These are phyloP conservation scores for Raja brachyura DNA, from an alignment of 2,113 vertebrate species.

Conservation along the genomic window DNA sequence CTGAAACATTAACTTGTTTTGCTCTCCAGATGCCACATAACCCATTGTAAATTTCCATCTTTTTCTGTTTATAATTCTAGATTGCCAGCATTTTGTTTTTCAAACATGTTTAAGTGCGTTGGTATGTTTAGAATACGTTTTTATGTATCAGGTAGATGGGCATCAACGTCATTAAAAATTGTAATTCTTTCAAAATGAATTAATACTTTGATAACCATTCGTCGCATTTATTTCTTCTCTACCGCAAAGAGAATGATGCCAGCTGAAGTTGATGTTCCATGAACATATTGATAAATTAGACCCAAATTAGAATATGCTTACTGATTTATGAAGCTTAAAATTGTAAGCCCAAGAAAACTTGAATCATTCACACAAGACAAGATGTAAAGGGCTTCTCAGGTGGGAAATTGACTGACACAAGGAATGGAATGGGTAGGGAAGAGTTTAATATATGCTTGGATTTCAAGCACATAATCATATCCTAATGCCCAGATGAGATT, in stretches of 20 bases:
- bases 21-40: too few species aligned
- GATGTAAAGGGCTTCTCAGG: not conserved
- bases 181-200: not conserved
- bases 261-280: not conserved
- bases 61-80: too few species aligned
- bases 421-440: not conserved
- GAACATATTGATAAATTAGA: too few species aligned
- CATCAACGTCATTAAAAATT: not conserved
- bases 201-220: not conserved
- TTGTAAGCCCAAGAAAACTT: not conserved
- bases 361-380: not conserved
- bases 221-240: not conserved
- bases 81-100: too few species aligned
- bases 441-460: not conserved
- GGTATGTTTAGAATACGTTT: not conserved
- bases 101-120: not conserved
- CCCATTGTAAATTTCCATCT: too few species aligned
- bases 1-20: too few species aligned
- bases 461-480: not conserved
- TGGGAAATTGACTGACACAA: not conserved
- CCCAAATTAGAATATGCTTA: not conserved
- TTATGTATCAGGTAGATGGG: not conserved
- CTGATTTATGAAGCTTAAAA: slow-evolving; percentile 10
- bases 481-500: not conserved
- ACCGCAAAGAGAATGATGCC: not conserved